Evolutionary conservation across 2,888 invertebrate genomes (phyloP).

Genomic region (Diadromus collaris): DNA sequence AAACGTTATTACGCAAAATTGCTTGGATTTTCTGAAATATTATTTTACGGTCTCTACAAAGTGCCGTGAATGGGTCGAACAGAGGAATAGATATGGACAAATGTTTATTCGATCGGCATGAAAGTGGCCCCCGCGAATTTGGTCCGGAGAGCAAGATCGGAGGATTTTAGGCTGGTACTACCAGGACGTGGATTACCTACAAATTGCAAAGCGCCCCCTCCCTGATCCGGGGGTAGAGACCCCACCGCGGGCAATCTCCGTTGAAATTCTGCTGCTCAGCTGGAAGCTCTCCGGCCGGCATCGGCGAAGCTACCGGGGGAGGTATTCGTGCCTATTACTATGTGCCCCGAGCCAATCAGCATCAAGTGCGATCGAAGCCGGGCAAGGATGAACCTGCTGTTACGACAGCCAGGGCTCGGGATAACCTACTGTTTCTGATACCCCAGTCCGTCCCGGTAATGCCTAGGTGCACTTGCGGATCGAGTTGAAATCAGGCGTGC

Average conservation of each 20-base stretch:
- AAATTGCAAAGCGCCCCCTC: conserved; percentile 27
- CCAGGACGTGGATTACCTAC: conserved; percentile 27
- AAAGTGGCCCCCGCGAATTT: not conserved
- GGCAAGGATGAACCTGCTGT: conserved; percentile 34
- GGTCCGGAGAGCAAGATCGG: not conserved
- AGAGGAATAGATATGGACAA: not conserved
- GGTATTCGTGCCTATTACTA: conserved; percentile 46
- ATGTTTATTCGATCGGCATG: not conserved
- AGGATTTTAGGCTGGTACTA: conserved; percentile 5
- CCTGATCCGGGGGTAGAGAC: conserved; percentile 9
- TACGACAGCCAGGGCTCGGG: not conserved
- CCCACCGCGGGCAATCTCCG: conserved; percentile 32
- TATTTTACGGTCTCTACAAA: not conserved
- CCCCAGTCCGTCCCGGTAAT: conserved; percentile 48
- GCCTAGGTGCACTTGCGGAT: conserved; percentile 64
- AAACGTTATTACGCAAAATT: no score
- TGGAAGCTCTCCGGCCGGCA: conserved; percentile 2
- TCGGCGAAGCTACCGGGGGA: conserved; percentile 13
- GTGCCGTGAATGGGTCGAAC: not conserved
- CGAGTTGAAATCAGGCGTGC: conserved; percentile 56
- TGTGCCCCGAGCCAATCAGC: conserved; percentile 64
- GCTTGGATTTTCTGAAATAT: no score
- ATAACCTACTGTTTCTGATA: conserved; percentile 23
- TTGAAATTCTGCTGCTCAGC: not conserved
- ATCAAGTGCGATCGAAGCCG: conserved; percentile 64